phyloP scores from a whole-genome alignment of 2,797 vertebrate genomes.

The Apodemus agrarius region DNA sequence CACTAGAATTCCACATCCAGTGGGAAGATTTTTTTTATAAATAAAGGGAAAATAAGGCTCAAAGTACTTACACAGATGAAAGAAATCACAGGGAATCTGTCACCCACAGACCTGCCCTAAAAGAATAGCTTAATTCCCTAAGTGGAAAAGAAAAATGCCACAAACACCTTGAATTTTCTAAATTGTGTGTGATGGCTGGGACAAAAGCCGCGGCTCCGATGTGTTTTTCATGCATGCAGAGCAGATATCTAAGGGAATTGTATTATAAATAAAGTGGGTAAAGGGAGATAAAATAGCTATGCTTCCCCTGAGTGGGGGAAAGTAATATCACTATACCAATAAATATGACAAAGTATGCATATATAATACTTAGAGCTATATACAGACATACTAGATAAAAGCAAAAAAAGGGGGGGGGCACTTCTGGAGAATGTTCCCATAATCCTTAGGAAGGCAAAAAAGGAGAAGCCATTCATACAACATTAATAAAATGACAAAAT shows the following conservation, averaged over 20 bases:
- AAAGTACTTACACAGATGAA: neutral
- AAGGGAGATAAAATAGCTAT: neutral
- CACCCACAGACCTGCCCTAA: neutral
- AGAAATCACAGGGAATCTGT: neutral
- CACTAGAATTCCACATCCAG: neutral
- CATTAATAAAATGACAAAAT: conserved; percentile 47
- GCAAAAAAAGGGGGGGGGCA: conserved; percentile 57
- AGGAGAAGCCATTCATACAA: conserved; percentile 12
- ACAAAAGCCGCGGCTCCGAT: conserved; percentile 2
- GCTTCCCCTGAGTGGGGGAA: conserved; percentile 31
- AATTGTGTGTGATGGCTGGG: conserved; percentile 18
- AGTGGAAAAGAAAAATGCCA: neutral
- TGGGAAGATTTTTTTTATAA: neutral
- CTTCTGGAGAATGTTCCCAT: conserved; percentile 29
- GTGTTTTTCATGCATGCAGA: neutral
- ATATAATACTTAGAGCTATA: neutral
- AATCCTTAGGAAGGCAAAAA: conserved; percentile 10
- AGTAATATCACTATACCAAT: neutral
- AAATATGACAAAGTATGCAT: conserved; percentile 13
- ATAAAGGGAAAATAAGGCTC: neutral
- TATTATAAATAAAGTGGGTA: neutral
- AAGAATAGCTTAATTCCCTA: conserved; percentile 12
- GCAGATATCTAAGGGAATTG: neutral
- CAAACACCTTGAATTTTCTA: conserved; percentile 32
- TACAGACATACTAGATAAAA: conserved; percentile 8